These are phyloP conservation scores for Scylla paramamosain DNA, from an alignment of 1,140 invertebrate genomes.

Conservation along the genomic window DNA sequence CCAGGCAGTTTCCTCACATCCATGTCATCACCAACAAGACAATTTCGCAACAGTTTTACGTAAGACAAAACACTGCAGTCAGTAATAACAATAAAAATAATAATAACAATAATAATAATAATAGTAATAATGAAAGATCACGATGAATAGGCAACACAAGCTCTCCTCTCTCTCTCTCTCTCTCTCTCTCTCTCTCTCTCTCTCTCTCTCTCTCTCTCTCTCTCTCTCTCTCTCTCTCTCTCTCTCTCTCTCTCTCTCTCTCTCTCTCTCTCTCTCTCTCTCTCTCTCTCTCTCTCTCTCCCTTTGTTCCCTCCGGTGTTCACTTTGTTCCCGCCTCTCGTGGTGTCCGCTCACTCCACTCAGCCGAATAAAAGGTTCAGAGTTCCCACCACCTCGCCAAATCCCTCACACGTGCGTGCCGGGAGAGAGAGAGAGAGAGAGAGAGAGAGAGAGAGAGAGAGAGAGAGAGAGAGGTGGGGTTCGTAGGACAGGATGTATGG, in stretches of 20 bases:
- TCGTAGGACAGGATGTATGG: neutral
- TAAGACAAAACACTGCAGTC: too few species aligned
- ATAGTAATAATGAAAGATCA: too few species aligned
- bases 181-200: conserved; percentile 32
- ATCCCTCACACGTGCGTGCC: neutral
- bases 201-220: conserved; percentile 31
- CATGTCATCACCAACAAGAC: too few species aligned
- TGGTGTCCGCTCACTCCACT: neutral
- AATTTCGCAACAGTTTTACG: too few species aligned
- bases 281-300: conserved; percentile 18
- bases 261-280: conserved; percentile 42
- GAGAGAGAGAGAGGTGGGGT: too few species aligned
- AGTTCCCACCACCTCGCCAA: too few species aligned
- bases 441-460: too few species aligned
- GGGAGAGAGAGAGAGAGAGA: neutral
- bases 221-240: neutral
- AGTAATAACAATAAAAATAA: too few species aligned
- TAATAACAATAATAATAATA: too few species aligned
- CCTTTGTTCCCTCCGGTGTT: neutral
- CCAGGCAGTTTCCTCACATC: too few species aligned
- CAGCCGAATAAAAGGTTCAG: neutral
- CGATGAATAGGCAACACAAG: too few species aligned
- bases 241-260: conserved; percentile 23
- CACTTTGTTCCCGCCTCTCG: neutral
- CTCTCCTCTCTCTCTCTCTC: neutral